These are phyloP conservation scores for Manis pentadactyla DNA, from an alignment of 2,797 vertebrate genomes.

Conservation along the genomic window DNA sequence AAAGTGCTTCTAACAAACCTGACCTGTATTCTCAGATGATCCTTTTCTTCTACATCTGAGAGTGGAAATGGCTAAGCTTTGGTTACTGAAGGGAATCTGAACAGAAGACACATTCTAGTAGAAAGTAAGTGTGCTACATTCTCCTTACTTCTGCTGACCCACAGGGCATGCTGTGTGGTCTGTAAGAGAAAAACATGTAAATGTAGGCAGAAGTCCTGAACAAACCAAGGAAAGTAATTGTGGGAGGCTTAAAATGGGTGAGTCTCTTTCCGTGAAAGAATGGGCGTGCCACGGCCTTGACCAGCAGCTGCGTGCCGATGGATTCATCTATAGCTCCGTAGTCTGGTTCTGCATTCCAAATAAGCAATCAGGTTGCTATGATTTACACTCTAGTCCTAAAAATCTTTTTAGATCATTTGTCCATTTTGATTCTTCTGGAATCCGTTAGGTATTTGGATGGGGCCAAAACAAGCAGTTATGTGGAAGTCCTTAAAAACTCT, in stretches of 20 bases:
- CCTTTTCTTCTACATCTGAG: not conserved
- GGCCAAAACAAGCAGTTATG: slow-evolving; percentile 84
- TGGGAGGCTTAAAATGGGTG: slow-evolving; percentile 58
- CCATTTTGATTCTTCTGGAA: slow-evolving; percentile 58
- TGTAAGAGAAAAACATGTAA: slow-evolving; percentile 65
- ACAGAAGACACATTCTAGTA: slow-evolving; percentile 17
- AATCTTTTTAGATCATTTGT: not conserved
- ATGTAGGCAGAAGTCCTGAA: slow-evolving; percentile 68
- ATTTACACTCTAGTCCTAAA: not conserved
- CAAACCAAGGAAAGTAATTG: slow-evolving; percentile 74
- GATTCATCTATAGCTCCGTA: not conserved
- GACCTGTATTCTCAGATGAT: not conserved
- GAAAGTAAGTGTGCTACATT: slow-evolving; percentile 30
- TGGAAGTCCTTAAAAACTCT: slow-evolving; percentile 88
- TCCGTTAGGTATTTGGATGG: slow-evolving; percentile 62
- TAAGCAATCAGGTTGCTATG: slow-evolving; percentile 31
- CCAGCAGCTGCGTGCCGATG: slow-evolving; percentile 21
- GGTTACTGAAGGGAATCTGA: slow-evolving; percentile 20
- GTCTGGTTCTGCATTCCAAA: slow-evolving; percentile 4
- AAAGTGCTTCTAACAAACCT: slow-evolving; percentile 6
- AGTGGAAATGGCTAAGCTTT: not conserved
- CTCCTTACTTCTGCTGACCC: slow-evolving; percentile 56
- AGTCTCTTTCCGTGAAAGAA: slow-evolving; percentile 62
- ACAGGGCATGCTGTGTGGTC: slow-evolving; percentile 67
- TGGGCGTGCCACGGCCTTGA: slow-evolving; percentile 53